Evolutionary conservation across 2,797 vertebrate genomes (phyloP).

Genomic region (Cercopithecus hamlyni): DNA sequence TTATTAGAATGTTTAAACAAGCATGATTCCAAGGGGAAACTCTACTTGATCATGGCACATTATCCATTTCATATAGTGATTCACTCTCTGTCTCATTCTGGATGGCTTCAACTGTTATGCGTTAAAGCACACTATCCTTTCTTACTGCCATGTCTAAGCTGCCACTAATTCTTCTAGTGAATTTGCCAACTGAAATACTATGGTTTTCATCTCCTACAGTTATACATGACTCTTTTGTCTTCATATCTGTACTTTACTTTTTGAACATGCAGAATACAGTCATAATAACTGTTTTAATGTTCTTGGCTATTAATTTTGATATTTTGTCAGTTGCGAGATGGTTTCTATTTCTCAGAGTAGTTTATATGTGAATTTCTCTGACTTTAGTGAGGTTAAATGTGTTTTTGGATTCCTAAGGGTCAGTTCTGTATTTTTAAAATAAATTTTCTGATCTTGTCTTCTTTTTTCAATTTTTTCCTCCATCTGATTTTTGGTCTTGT

Average conservation of each 20-base stretch:
- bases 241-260: not conserved
- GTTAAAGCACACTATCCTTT: not conserved
- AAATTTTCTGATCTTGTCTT: not conserved
- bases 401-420: not conserved
- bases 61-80: not conserved
- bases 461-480: not conserved
- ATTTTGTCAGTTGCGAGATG: not conserved
- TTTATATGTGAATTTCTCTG: not conserved
- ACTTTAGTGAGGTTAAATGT: not conserved
- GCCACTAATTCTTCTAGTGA: not conserved
- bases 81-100: not conserved
- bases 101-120: not conserved
- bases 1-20: not conserved
- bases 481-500: not conserved
- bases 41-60: not conserved
- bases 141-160: not conserved
- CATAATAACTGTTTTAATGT: not conserved
- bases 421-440: not conserved
- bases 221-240: not conserved
- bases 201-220: not conserved
- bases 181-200: not conserved
- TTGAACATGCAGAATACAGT: not conserved
- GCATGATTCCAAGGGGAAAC: not conserved
- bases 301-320: not conserved
- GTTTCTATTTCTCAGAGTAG: not conserved